A percentile compares a stretch with the other conserved stretches of the same genome.
These are phyloP conservation scores for Rissa tridactyla DNA, from an alignment of 2,113 vertebrate genomes.

Conservation along the genomic window DNA sequence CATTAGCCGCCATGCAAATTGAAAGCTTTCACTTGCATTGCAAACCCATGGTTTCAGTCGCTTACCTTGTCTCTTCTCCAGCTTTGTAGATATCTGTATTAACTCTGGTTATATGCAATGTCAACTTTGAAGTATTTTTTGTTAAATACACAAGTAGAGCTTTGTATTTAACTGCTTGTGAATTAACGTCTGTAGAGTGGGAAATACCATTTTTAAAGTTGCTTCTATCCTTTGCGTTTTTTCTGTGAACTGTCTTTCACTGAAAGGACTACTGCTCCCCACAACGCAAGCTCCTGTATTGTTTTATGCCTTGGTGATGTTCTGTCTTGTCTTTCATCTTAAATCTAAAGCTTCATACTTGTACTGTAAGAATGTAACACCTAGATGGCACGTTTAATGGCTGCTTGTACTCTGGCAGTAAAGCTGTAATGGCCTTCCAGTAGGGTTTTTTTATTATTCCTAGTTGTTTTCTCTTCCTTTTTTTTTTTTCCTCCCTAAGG, in stretches of 20 bases:
- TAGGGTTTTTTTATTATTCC: not conserved
- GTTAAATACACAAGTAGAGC: slow-evolving; percentile 55
- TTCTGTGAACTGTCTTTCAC: not conserved
- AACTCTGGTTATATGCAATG: not conserved
- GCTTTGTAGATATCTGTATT: not conserved
- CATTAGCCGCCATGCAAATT: not conserved
- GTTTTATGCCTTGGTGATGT: not conserved
- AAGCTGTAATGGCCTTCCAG: slow-evolving; percentile 5
- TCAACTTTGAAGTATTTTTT: slow-evolving; percentile 1
- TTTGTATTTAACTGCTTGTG: slow-evolving; percentile 50
- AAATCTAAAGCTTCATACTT: not conserved
- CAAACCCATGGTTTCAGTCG: not conserved
- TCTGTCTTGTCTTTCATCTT: not conserved
- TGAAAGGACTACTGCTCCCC: not conserved
- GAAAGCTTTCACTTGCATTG: not conserved
- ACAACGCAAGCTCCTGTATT: not conserved
- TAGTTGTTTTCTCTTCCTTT: not conserved
- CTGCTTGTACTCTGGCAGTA: slow-evolving; percentile 34
- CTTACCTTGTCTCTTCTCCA: not conserved
- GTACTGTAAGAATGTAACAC: not conserved
- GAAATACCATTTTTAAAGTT: slow-evolving; percentile 12
- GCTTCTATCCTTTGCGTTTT: not conserved
- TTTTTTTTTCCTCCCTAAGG: not conserved
- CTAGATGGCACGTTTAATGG: not conserved
- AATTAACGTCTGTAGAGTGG: not conserved